These are phyloP conservation scores for Napeogenes inachia DNA, from an alignment of 2,888 invertebrate species.

Conservation along the genomic window DNA sequence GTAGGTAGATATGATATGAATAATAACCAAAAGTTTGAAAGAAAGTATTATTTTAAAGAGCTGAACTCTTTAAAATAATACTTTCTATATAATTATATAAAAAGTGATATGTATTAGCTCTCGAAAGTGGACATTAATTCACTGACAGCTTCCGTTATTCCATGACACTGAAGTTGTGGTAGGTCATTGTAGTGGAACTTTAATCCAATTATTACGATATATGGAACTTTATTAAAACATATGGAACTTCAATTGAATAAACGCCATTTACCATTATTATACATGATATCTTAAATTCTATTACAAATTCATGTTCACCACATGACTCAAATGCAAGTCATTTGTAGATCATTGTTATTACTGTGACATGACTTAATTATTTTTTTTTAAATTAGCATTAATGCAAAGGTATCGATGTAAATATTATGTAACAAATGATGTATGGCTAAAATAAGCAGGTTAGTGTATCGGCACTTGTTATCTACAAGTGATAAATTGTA, in stretches of 20 bases:
- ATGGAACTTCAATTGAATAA: constrained; percentile 1
- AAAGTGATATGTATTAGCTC: no score
- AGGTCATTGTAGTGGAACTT: background rate
- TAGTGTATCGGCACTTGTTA: constrained; percentile 19
- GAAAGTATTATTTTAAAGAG: no score
- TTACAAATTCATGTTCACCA: no score
- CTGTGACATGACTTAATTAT: background rate
- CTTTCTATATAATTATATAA: no score
- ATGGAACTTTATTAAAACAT: background rate
- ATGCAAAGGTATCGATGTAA: background rate
- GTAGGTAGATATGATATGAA: no score
- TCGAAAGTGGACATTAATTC: no score
- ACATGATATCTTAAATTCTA: no score
- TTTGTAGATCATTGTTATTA: no score
- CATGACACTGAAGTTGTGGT: background rate
- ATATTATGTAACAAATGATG: background rate
- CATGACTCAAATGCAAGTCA: no score
- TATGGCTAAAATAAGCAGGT: constrained; percentile 19
- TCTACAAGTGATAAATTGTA: constrained; percentile 30
- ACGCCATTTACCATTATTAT: background rate
- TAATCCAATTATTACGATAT: background rate
- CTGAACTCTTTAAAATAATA: no score
- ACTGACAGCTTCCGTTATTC: no score
- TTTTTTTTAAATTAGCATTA: background rate
- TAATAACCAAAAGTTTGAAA: no score